These are phyloP conservation scores for Drosophila melanosoma DNA, from an alignment of 2,888 invertebrate species.

Conservation along the genomic window DNA sequence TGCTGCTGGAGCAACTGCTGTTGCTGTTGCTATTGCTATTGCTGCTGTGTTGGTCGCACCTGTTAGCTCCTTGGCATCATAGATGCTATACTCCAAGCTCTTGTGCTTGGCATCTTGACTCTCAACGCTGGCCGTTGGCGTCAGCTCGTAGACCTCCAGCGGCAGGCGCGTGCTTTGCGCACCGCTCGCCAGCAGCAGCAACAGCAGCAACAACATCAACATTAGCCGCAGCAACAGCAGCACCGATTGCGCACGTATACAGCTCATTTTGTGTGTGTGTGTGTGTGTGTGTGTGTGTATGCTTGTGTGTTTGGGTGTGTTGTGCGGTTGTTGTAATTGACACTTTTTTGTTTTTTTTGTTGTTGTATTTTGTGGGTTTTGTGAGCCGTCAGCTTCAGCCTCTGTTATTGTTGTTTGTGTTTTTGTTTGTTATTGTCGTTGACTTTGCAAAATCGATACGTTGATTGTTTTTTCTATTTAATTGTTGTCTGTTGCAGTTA, in stretches of 20 bases:
- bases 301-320: constrained; percentile 44
- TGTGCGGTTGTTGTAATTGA: constrained; percentile 75
- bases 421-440: constrained; percentile 32
- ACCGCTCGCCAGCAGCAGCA: constrained; percentile 45
- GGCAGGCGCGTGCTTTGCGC: constrained; percentile 82
- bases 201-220: constrained; percentile 43
- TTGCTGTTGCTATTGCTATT: constrained; percentile 22
- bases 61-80: constrained; percentile 72
- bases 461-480: constrained; percentile 51
- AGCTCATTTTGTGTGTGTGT: constrained; percentile 37
- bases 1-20: constrained; percentile 23
- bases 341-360: constrained; percentile 58
- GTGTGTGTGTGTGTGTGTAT: constrained; percentile 34
- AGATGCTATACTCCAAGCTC: constrained; percentile 78
- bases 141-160: constrained; percentile 84
- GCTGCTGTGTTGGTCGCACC: constrained; percentile 34
- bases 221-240: constrained; percentile 51
- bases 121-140: constrained; percentile 65
- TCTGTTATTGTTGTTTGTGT: constrained; percentile 12
- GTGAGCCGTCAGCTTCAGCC: constrained; percentile 17
- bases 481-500: constrained; percentile 8
- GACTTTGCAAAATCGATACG: constrained; percentile 53
- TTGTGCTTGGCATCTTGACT: constrained; percentile 60
- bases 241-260: constrained; percentile 45
- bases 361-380: constrained; percentile 39